Conservation (phyloP, 2,888 invertebrate species). For the Xestobium rufovillosum region DNA sequence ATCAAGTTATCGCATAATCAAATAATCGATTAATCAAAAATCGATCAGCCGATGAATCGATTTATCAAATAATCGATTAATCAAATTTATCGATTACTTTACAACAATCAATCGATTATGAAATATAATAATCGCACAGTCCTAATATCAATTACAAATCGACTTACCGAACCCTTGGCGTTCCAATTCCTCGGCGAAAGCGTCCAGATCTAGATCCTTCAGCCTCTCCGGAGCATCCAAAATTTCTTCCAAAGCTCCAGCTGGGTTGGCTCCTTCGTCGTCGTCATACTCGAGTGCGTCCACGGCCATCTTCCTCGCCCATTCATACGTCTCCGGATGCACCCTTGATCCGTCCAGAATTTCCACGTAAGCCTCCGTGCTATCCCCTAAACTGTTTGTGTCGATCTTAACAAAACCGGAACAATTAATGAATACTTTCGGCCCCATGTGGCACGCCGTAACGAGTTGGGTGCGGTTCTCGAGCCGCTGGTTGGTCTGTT, state of each 20-base stretch:
- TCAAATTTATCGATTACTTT: too few species aligned
- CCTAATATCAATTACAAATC: too few species aligned
- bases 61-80: too few species aligned
- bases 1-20: too few species aligned
- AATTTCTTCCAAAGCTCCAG: conserved; percentile 95
- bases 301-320: conserved; percentile 99
- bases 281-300: conserved; percentile 98
- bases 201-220: conserved; percentile 94
- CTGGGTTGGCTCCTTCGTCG: conserved; percentile 93
- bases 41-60: too few species aligned
- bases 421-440: conserved; percentile 92
- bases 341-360: conserved; percentile 96
- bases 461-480: conserved; percentile 95
- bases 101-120: too few species aligned
- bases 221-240: conserved; percentile 89
- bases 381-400: conserved; percentile 88
- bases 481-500: conserved; percentile 83
- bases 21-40: too few species aligned
- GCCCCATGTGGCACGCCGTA: conserved; percentile 94
- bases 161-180: conserved; percentile 56
- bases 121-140: too few species aligned
- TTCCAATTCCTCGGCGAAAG: conserved; percentile 95
- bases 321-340: conserved; percentile 99
- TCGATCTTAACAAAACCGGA: conserved; percentile 99
- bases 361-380: conserved; percentile 91